Conservation (phyloP, 2,888 invertebrate species). For the Marronus borbonicus region DNA sequence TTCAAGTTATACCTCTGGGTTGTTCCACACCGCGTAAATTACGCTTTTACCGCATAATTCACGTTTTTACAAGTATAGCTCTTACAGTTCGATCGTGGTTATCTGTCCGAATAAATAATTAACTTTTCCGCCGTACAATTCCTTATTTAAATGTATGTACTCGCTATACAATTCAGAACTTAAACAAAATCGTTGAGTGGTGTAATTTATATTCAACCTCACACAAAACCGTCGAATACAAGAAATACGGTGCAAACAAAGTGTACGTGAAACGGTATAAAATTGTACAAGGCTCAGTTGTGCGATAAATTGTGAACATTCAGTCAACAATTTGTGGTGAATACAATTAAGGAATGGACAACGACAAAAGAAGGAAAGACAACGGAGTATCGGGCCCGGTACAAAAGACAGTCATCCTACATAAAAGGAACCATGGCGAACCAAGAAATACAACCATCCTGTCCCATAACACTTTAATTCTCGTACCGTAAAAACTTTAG, state of each 20-base stretch:
- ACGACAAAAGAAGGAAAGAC: conserved; percentile 46
- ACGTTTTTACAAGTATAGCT: too few relatives aligned
- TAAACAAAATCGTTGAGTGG: conserved; percentile 21
- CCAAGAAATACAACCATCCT: conserved; percentile 54
- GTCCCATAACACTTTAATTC: conserved; percentile 61
- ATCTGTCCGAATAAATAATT: neutral
- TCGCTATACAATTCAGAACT: conserved; percentile 4
- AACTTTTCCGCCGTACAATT: neutral
- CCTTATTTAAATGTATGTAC: conserved; percentile 12
- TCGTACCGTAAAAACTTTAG: conserved; percentile 57
- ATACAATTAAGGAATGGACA: conserved; percentile 53
- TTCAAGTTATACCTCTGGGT: too few relatives aligned
- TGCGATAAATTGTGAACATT: conserved; percentile 45
- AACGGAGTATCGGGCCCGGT: conserved; percentile 46
- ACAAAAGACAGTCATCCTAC: conserved; percentile 55
- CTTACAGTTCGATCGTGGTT: too few relatives aligned
- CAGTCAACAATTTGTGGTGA: conserved; percentile 50
- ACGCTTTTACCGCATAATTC: too few relatives aligned
- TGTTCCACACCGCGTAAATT: too few relatives aligned
- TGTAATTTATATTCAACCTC: conserved; percentile 41
- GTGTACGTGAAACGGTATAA: conserved; percentile 33
- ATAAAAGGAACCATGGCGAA: conserved; percentile 53
- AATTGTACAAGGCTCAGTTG: conserved; percentile 38
- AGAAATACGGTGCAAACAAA: conserved; percentile 36
- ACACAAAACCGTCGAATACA: conserved; percentile 26